Conservation (phyloP, 2,888 invertebrate genomes). For the Eurytoma californica region DNA sequence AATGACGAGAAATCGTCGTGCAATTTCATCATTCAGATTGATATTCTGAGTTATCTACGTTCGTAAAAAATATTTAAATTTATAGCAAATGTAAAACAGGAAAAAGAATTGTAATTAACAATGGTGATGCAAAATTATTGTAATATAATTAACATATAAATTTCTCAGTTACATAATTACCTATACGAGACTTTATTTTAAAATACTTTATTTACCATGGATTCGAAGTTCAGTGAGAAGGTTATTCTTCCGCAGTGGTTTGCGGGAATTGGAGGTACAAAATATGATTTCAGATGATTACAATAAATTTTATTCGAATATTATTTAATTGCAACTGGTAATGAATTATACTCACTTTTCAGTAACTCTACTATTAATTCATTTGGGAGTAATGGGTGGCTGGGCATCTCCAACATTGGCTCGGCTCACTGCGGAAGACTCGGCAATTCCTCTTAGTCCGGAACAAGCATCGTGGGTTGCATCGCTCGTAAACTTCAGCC, state of each 20-base stretch:
- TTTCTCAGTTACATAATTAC: too few relatives aligned
- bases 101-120: too few relatives aligned
- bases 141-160: too few relatives aligned
- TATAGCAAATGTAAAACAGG: too few relatives aligned
- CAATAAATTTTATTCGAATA: not conserved
- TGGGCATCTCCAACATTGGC: conserved; percentile 65
- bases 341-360: conserved; percentile 32
- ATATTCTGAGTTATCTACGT: not conserved
- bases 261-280: conserved; percentile 51
- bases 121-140: too few relatives aligned
- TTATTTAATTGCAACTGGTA: not conserved
- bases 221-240: conserved; percentile 9
- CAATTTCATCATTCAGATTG: conserved; percentile 1
- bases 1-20: not conserved
- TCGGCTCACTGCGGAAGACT: conserved; percentile 58
- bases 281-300: not conserved
- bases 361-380: conserved; percentile 63
- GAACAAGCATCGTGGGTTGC: conserved; percentile 65
- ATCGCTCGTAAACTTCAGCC: conserved; percentile 61
- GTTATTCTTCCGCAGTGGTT: conserved; percentile 45
- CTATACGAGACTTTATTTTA: too few relatives aligned
- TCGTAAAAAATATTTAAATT: too few relatives aligned
- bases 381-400: conserved; percentile 62
- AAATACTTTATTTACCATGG: too few relatives aligned
- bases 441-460: conserved; percentile 57